Conservation (phyloP, 1,140 invertebrate genomes). For the Ostrea denselamellosa region DNA sequence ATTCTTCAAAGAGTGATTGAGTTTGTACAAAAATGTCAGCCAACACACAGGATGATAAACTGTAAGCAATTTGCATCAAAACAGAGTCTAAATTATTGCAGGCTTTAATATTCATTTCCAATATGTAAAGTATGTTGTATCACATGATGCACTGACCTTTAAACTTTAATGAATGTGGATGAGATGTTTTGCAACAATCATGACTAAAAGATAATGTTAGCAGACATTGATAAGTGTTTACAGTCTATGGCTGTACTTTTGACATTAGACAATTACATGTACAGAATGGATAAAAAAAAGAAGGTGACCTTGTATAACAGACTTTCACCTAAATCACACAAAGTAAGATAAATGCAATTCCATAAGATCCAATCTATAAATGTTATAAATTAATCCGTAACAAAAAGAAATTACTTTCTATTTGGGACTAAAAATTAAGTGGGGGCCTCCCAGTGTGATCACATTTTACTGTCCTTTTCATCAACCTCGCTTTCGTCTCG, state of each 20-base stretch:
- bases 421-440: background rate
- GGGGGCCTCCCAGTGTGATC: background rate
- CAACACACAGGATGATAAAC: too few relatives aligned
- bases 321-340: background rate
- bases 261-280: background rate
- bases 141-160: too few relatives aligned
- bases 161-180: too few relatives aligned
- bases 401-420: background rate
- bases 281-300: background rate
- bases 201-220: background rate
- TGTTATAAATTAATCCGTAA: background rate
- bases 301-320: background rate
- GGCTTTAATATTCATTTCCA: too few relatives aligned
- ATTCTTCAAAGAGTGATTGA: too few relatives aligned
- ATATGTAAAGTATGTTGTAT: too few relatives aligned
- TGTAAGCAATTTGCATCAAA: too few relatives aligned
- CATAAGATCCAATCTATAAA: constrained; percentile 11
- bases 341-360: background rate
- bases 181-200: too few relatives aligned
- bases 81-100: too few relatives aligned
- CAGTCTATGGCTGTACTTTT: background rate
- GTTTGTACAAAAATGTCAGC: too few relatives aligned
- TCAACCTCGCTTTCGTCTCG: background rate
- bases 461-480: background rate
- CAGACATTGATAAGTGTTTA: background rate